Base-by-base conservation (phyloP, 2,888 invertebrate genomes). In the Pachymerium ferrugineum region DNA sequence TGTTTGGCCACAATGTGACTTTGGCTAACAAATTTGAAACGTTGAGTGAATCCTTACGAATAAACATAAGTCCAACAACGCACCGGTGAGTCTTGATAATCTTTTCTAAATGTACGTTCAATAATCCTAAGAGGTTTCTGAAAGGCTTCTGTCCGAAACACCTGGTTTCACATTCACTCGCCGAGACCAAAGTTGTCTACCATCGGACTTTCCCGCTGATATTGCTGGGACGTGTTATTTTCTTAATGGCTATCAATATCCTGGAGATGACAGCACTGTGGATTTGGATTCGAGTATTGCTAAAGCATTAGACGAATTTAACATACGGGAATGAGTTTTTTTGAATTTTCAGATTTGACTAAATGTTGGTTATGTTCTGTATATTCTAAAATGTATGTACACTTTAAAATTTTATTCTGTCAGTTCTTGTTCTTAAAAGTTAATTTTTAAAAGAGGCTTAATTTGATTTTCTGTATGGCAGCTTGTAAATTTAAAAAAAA, bases 1-100 rank as follows among this genome's bases (percentile, higher is more conserved):
- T 97, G 76, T 96, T 97, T 80, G 96, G 97, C 0, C 94, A 96
- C 83, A 94, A 96, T 81, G 95, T 95, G 16, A 95, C 95, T 1
- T 87, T 96, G 74, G 96, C 96, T 70, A 97, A 97, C 84, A 96
- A 94, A 85, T 96, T 97, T 80, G 97, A 97, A 83, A 95, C 95
- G 0, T 89, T 93, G 47, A 96, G 96, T 76, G 94, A 93, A 81
- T 93, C 95, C 0, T 86, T 93, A 78, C 89, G 89, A 83, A 92
- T 95, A 81, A 95, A 97, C 84, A 89, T 96, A 81, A 96, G 96
- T 80, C 96, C 96, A 1, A 94, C 94, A 10, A 95, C 96, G 67
- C 89, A 92, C 82, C 87, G 89, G 96, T 96, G 86, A 89, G 91
- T 86, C 31, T 22, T 42, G 19, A n/a, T 16, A 33, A 25, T 35